phyloP scores from a whole-genome alignment of 2,797 vertebrate species.

The Acrossocheilus wenchowensis region DNA sequence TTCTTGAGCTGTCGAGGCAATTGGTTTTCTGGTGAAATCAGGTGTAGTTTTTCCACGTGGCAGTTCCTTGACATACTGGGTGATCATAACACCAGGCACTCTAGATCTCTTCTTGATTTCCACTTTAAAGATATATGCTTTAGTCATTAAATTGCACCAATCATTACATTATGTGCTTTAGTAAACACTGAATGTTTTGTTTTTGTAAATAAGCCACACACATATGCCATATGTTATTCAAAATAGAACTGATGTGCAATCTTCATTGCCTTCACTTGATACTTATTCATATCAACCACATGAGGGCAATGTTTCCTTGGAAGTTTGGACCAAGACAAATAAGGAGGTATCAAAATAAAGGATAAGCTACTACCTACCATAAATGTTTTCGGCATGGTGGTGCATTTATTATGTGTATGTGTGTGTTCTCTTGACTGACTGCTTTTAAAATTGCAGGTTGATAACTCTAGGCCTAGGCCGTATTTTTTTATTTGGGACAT shows the following conservation, averaged over 20 bases:
- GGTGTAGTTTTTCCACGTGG: slow-evolving; percentile 83
- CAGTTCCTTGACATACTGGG: slow-evolving; percentile 80
- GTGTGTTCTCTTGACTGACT: background rate
- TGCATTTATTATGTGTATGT: background rate
- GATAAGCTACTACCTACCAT: background rate
- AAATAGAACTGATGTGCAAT: background rate
- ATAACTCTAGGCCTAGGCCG: background rate
- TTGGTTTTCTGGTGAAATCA: slow-evolving; percentile 84
- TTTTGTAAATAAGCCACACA: background rate
- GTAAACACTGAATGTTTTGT: background rate
- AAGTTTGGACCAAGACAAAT: background rate
- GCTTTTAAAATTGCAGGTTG: background rate
- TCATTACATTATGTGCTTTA: background rate
- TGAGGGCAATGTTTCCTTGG: slow-evolving; percentile 30
- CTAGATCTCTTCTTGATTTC: slow-evolving; percentile 80
- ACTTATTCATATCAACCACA: slow-evolving; percentile 2
- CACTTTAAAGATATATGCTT: slow-evolving; percentile 66
- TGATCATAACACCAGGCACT: slow-evolving; percentile 83
- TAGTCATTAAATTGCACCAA: slow-evolving; percentile 1
- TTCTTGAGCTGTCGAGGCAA: slow-evolving; percentile 80
- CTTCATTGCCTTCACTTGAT: background rate
- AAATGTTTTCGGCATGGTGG: background rate
- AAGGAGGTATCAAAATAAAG: background rate
- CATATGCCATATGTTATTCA: background rate
- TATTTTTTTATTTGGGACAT: background rate